Percentiles rank a stretch among this genome's conserved stretches.
Evolutionary conservation across 92 coral and sea anemone species (phyloP).

Genomic region (Isaurus tuberculatus): DNA sequence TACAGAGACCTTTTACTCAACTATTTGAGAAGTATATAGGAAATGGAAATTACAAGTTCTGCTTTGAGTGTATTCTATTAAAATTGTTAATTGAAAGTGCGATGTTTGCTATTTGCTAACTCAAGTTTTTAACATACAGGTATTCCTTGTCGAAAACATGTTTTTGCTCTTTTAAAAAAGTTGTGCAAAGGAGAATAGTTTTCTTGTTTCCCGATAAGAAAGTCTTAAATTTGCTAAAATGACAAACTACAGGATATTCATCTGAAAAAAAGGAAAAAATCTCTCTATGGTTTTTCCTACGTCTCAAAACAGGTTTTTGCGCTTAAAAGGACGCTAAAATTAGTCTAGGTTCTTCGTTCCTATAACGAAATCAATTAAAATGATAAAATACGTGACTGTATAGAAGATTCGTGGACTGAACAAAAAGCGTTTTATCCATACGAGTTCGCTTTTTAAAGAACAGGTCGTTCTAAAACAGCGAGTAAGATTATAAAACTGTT

Average conservation of each 20-base stretch:
- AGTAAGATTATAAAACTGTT: no score
- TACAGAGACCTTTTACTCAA: background rate
- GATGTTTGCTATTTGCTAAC: background rate
- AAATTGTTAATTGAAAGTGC: background rate
- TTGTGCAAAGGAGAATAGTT: background rate
- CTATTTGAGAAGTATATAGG: background rate
- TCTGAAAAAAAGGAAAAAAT: background rate
- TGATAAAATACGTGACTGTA: no score
- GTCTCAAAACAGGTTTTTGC: no score
- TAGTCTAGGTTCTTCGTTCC: no score
- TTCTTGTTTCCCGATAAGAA: background rate
- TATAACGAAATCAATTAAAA: no score
- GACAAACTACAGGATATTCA: background rate
- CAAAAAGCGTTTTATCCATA: no score
- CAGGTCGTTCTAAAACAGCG: no score
- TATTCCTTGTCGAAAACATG: no score
- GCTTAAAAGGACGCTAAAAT: no score
- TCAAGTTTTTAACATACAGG: background rate
- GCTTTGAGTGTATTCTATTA: background rate
- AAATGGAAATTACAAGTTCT: background rate
- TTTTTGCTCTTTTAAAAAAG: background rate
- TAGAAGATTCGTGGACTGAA: no score
- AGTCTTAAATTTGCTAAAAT: background rate
- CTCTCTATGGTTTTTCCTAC: no score
- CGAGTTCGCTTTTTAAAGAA: no score